phyloP scores from a whole-genome alignment of 2,113 vertebrate species.

The Rhodinocichla rosea region DNA sequence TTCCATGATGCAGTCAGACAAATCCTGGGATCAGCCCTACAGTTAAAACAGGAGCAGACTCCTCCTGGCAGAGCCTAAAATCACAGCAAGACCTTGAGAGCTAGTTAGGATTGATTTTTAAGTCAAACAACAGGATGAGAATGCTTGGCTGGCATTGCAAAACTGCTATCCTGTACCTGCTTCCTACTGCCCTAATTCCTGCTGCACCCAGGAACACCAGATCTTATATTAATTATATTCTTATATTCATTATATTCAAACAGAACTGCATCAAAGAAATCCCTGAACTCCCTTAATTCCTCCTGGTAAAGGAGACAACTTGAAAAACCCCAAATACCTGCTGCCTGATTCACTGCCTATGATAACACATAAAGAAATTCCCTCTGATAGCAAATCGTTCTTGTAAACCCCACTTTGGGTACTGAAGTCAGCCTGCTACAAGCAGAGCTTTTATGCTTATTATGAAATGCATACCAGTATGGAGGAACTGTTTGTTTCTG shows the following conservation, averaged over 20 bases:
- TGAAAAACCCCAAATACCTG: not conserved
- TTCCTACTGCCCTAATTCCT: not conserved
- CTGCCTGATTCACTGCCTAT: not conserved
- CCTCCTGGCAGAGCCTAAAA: not conserved
- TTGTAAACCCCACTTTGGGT: fast-evolving
- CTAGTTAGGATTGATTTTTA: not conserved
- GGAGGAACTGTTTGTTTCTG: not conserved
- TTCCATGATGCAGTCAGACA: not conserved
- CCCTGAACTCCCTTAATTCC: not conserved
- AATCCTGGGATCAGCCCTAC: not conserved
- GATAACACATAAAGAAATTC: not conserved
- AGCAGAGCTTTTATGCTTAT: not conserved
- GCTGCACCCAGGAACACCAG: not conserved
- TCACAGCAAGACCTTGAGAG: not conserved
- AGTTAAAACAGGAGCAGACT: not conserved
- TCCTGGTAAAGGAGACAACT: not conserved
- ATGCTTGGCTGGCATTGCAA: not conserved
- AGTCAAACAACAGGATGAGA: not conserved
- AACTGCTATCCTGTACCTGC: not conserved
- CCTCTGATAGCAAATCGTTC: not conserved
- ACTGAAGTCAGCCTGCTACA: not conserved
- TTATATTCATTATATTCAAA: not conserved
- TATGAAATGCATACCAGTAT: not conserved
- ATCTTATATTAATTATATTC: not conserved
- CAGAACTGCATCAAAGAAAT: not conserved